A percentile compares a stretch with the other conserved stretches of the same genome.
These are phyloP conservation scores for Rallus limicola DNA, from an alignment of 2,113 vertebrate genomes.

Conservation along the genomic window DNA sequence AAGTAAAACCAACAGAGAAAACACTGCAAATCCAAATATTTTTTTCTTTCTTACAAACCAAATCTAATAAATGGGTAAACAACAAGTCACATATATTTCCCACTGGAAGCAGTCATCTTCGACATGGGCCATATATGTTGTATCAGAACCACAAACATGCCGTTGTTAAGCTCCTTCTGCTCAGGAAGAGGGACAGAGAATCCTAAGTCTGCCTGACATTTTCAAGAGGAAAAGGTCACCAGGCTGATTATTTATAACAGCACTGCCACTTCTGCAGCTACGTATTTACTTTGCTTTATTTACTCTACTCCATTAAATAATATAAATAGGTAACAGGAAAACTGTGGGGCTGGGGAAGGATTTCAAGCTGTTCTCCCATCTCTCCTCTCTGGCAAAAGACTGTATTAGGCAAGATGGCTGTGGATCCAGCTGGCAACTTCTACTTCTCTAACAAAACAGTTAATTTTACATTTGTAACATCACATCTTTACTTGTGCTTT, in stretches of 20 bases:
- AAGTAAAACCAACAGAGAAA: neutral
- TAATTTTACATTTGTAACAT: neutral
- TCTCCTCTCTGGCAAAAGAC: neutral
- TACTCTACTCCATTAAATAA: neutral
- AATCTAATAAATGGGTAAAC: neutral
- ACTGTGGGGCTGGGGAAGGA: rapidly evolving
- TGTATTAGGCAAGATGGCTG: neutral
- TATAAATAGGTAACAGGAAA: neutral
- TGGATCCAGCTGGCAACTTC: neutral
- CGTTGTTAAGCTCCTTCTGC: neutral
- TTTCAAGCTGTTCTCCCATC: neutral
- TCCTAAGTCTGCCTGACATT: neutral
- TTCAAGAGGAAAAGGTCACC: neutral
- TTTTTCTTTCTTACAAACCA: neutral
- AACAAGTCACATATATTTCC: neutral
- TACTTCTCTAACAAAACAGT: neutral
- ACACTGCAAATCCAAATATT: neutral
- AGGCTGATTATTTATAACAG: neutral
- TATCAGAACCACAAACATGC: neutral
- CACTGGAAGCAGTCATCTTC: neutral
- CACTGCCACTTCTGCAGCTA: neutral
- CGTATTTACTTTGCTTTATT: neutral
- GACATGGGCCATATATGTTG: neutral
- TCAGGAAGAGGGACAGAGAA: neutral
- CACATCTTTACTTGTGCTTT: neutral